These are phyloP conservation scores for Bujurquina vittata DNA, from an alignment of 2,113 vertebrate species.

Conservation along the genomic window DNA sequence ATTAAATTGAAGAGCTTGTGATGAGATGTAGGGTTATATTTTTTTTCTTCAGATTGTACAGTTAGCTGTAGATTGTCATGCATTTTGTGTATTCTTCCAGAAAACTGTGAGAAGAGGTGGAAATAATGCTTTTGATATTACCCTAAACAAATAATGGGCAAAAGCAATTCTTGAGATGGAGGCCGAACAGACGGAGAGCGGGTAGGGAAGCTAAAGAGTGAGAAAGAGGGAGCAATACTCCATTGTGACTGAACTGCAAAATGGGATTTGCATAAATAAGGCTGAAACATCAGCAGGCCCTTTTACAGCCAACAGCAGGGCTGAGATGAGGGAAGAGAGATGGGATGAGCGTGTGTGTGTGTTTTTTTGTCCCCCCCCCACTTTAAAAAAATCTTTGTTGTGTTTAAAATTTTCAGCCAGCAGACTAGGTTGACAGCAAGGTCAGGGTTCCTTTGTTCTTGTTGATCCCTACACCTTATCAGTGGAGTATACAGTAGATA, in stretches of 20 bases:
- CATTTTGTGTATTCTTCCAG: constrained; percentile 26
- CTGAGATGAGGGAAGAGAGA: constrained; percentile 52
- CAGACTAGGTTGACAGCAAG: constrained; percentile 23
- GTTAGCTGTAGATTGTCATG: constrained; percentile 3
- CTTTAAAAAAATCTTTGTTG: constrained; percentile 13
- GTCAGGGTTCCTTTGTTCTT: constrained; percentile 31
- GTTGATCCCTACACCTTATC: constrained; percentile 19
- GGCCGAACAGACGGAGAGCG: constrained; percentile 57
- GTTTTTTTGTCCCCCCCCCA: background rate
- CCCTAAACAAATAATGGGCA: constrained; percentile 63
- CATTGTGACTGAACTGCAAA: constrained; percentile 80
- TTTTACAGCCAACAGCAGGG: constrained; percentile 69
- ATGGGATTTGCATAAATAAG: constrained; percentile 84
- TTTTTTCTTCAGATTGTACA: background rate
- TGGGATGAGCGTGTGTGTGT: constrained; percentile 19
- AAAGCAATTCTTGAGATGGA: constrained; percentile 69
- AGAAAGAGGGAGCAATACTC: constrained; percentile 63
- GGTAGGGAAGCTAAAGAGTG: constrained; percentile 37
- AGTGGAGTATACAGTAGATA: constrained; percentile 17
- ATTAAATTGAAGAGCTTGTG: constrained; percentile 19
- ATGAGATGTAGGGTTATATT: background rate
- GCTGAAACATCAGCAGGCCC: constrained; percentile 73
- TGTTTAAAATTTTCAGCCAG: constrained; percentile 16
- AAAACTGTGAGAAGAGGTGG: constrained; percentile 43
- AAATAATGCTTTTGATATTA: constrained; percentile 58